Conservation (phyloP, 2,113 vertebrate genomes). For the Clarias magur region DNA sequence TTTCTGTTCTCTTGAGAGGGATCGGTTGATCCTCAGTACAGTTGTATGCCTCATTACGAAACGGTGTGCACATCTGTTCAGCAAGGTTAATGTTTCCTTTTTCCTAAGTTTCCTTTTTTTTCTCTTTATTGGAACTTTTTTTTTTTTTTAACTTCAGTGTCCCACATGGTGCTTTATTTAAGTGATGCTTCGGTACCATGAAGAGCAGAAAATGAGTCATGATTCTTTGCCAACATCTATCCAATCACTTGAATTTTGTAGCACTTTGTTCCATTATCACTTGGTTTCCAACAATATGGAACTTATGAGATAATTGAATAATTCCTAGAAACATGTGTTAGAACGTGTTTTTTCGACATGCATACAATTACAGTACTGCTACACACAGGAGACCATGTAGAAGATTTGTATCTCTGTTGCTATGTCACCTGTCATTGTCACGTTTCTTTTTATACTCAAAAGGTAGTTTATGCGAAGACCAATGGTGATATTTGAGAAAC, state of each 20-base stretch:
- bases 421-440: not conserved
- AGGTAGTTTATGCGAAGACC: too few species aligned
- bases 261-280: not conserved
- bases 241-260: too few species aligned
- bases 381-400: not conserved
- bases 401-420: not conserved
- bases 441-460: too few species aligned
- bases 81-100: not conserved
- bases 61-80: not conserved
- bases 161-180: too few species aligned
- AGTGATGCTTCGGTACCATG: too few species aligned
- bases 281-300: not conserved
- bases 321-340: not conserved
- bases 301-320: not conserved
- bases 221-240: too few species aligned
- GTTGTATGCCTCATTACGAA: too few species aligned
- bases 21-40: too few species aligned
- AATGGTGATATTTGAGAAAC: not conserved
- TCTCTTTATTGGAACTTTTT: not conserved
- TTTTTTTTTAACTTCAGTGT: too few species aligned
- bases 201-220: too few species aligned
- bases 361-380: not conserved
- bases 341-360: not conserved
- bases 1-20: too few species aligned
- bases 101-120: too few species aligned